A percentile compares a stretch with the other conserved stretches of the same genome.
Conservation (phyloP, 2,888 invertebrate species). For the Pristionchus japonicus region DNA sequence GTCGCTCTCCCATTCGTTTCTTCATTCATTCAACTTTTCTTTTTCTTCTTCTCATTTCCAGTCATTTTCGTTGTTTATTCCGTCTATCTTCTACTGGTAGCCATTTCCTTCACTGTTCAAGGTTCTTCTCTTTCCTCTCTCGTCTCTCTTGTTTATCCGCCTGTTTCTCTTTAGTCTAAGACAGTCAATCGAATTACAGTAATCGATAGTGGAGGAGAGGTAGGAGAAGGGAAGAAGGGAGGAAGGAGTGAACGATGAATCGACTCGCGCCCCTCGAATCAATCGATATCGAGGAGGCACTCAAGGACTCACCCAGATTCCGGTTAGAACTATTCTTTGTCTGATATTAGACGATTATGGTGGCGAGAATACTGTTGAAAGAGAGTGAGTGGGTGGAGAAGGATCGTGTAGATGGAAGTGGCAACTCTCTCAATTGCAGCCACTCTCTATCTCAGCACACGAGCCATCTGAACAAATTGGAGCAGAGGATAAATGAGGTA, state of each 20-base stretch:
- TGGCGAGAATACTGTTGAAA: neutral
- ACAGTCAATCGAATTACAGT: slow-evolving; percentile 32
- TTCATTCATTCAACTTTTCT: too few relatives aligned
- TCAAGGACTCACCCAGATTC: slow-evolving; percentile 47
- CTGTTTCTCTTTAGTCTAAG: neutral
- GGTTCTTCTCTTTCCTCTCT: neutral
- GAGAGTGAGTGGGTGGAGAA: neutral
- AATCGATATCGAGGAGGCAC: slow-evolving; percentile 46
- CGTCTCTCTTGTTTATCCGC: neutral
- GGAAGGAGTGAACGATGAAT: neutral
- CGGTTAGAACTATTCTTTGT: neutral
- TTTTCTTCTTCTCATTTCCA: neutral
- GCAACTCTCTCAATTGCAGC: neutral
- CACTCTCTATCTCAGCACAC: slow-evolving; percentile 54
- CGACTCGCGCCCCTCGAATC: slow-evolving; percentile 19
- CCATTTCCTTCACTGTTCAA: neutral
- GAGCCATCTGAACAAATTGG: slow-evolving; percentile 58
- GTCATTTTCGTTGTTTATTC: slow-evolving; percentile 14
- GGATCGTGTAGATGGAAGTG: neutral
- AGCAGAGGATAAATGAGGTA: slow-evolving; percentile 62
- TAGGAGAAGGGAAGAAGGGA: neutral
- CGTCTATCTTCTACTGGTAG: neutral
- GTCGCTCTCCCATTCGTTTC: neutral
- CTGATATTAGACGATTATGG: neutral
- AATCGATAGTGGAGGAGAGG: slow-evolving; percentile 6